Evolutionary conservation across 2,113 vertebrate genomes (phyloP).

Genomic region (Diadophis punctatus): DNA sequence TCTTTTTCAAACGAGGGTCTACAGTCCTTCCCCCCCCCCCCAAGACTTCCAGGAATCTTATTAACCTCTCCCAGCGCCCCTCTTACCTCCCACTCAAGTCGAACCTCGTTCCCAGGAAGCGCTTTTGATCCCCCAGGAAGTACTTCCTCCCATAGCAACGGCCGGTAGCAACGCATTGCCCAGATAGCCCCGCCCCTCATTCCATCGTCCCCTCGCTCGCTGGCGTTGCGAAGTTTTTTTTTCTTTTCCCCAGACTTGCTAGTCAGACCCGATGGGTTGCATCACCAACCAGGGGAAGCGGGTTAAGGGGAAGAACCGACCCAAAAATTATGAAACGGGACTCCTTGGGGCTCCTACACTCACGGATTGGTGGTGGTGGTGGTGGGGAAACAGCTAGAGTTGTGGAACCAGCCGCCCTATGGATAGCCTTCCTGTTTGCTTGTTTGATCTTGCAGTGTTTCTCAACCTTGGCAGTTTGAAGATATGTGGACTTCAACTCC

Average conservation of each 20-base stretch:
- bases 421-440: not conserved
- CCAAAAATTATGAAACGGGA: not conserved
- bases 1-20: not conserved
- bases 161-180: not conserved
- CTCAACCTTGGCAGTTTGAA: too few relatives aligned
- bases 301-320: not conserved
- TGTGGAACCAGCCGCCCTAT: not conserved
- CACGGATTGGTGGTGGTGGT: too few relatives aligned
- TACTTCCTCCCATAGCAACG: constrained; percentile 1
- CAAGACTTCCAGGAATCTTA: not conserved
- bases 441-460: too few relatives aligned
- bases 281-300: not conserved
- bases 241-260: not conserved
- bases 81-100: constrained; percentile 31
- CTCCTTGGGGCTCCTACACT: not conserved
- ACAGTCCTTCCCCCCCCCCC: accelerated
- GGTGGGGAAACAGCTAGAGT: not conserved
- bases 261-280: not conserved
- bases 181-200: accelerated
- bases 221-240: not conserved
- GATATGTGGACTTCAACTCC: too few relatives aligned
- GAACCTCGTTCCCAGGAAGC: not conserved
- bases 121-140: constrained; percentile 23
- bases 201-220: accelerated
- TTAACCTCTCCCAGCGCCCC: not conserved